phyloP scores from a whole-genome alignment of 2,113 vertebrate species.

The Stegastes partitus region DNA sequence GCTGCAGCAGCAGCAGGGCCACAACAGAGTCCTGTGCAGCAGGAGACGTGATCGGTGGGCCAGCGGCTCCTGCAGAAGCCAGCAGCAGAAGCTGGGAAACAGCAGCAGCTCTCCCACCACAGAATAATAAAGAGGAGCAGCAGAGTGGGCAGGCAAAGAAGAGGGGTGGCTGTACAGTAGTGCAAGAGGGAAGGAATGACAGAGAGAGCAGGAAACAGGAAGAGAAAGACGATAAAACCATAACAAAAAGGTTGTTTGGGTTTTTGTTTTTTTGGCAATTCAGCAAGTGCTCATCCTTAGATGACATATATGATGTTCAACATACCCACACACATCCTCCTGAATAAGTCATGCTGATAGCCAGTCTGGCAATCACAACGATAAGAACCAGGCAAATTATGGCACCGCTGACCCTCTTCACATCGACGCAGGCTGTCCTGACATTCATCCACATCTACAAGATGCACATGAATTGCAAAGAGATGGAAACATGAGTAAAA shows the following conservation, averaged over 20 bases:
- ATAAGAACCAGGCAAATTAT: constrained; percentile 92
- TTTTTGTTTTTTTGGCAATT: not conserved
- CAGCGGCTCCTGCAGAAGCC: constrained; percentile 37
- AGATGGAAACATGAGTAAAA: not conserved
- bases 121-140: constrained; percentile 68
- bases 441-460: constrained; percentile 93
- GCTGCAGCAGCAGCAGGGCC: not conserved
- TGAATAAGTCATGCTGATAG: constrained; percentile 90
- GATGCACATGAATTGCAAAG: not conserved
- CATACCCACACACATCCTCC: constrained; percentile 91
- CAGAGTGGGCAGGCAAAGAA: constrained; percentile 12
- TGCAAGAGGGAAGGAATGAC: not conserved
- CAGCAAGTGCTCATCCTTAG: not conserved
- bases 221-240: not conserved
- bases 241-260: not conserved
- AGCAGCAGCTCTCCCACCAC: constrained; percentile 39
- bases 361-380: constrained; percentile 93
- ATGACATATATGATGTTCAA: not conserved
- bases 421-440: constrained; percentile 86
- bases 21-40: constrained; percentile 48
- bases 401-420: constrained; percentile 89
- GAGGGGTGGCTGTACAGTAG: constrained; percentile 16
- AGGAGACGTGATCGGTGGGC: constrained; percentile 50
- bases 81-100: constrained; percentile 40
- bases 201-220: not conserved